Base-by-base conservation (phyloP, 1,140 invertebrate species). In the Orchesella cincta region DNA sequence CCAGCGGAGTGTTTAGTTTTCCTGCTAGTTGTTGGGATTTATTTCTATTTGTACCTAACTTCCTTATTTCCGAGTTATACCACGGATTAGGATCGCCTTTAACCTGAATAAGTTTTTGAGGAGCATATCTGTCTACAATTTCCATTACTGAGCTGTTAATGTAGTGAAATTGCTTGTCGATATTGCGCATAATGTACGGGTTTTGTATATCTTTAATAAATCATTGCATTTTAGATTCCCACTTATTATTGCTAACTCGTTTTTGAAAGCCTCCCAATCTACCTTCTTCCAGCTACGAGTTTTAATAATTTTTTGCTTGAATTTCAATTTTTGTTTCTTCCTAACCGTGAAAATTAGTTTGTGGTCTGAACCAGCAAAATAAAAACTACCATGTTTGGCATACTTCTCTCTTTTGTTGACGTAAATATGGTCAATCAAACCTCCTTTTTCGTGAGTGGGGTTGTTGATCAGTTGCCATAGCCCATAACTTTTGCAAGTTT, bases 381-480 rank as follows among this genome's bases (percentile, higher is more conserved):
- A 18, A 28, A 46, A 26, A 26, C 23, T 3, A 20, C 29, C 71
- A 14, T 8, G 3, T 2, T 36, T 18, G 26, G 14, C 3, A 73
- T 39, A 5, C 5, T 73, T 73, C 1, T 46, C 29, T 23, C 8
- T 73, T 31, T 26, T 39, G 14, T 14, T 39, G 1, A 51, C 39
- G 26, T 73, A 73, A 3, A 73, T 23, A 31, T 73, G 71, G 26
- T 73, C 71, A 5, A 73, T n/a, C n/a, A n/a, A n/a, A n/a, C n/a
- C n/a, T n/a, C n/a, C n/a, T n/a, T n/a, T n/a, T n/a, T n/a, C n/a
- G n/a, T n/a, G n/a, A n/a, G n/a, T n/a, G n/a, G n/a, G n/a, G n/a
- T n/a, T n/a, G n/a, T n/a, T n/a, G n/a, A n/a, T n/a, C n/a, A n/a
- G n/a, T n/a, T n/a, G n/a, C n/a, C n/a, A n/a, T n/a, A n/a, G n/a